These are phyloP conservation scores for Periphyllus acericola DNA, from an alignment of 2,888 invertebrate genomes.

Conservation along the genomic window DNA sequence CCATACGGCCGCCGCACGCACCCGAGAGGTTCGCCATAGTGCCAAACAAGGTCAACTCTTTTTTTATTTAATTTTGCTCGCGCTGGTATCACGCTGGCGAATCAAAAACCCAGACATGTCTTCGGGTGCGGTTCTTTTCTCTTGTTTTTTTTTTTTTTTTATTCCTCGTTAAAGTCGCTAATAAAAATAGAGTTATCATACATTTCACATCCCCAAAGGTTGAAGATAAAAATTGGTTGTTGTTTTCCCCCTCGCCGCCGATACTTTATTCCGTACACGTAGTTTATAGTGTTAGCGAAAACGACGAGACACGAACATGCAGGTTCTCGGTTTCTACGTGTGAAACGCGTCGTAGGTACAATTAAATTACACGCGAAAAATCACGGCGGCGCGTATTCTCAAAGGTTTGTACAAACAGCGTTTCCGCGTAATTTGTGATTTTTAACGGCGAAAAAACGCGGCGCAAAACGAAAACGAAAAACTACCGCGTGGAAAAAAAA, in stretches of 20 bases:
- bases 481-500: not conserved
- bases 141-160: slow-evolving; percentile 12
- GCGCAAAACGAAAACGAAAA: not conserved
- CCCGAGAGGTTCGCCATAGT: not conserved
- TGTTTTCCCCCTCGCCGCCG: not conserved
- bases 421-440: slow-evolving; percentile 55
- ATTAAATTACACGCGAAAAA: slow-evolving; percentile 59
- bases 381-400: not conserved
- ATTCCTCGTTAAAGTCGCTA: slow-evolving; percentile 45
- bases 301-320: slow-evolving; percentile 34
- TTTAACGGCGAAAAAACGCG: slow-evolving; percentile 42
- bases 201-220: slow-evolving; percentile 47
- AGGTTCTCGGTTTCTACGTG: slow-evolving; percentile 58
- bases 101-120: slow-evolving; percentile 44
- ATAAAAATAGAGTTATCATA: slow-evolving; percentile 56
- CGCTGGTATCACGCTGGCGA: not conserved
- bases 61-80: slow-evolving; percentile 17
- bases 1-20: not conserved
- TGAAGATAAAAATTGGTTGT: slow-evolving; percentile 47
- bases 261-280: slow-evolving; percentile 54
- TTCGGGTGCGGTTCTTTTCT: not conserved
- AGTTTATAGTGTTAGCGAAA: slow-evolving; percentile 38
- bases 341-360: slow-evolving; percentile 52
- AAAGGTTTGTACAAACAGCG: slow-evolving; percentile 45
- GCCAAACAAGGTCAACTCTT: not conserved